Evolutionary conservation across 1,140 invertebrate species (phyloP).

Genomic region (Mercenaria mercenaria): DNA sequence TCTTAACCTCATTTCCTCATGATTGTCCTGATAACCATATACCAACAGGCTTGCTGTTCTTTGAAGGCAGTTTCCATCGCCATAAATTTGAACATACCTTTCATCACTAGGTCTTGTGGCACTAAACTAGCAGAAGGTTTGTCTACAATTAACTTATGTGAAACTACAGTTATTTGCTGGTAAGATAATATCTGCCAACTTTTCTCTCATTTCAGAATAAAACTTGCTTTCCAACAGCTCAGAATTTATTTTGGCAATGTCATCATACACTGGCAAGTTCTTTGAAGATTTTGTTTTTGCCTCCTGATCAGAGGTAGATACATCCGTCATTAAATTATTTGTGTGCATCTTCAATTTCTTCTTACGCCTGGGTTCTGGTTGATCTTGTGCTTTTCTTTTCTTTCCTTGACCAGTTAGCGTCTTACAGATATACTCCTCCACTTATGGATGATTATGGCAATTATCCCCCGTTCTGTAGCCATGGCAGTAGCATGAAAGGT

Average conservation of each 20-base stretch:
- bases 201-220: not conserved
- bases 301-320: too few relatives aligned
- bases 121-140: not conserved
- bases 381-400: too few relatives aligned
- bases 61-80: constrained; percentile 42
- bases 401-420: too few relatives aligned
- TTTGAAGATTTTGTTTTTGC: not conserved
- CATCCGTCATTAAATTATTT: too few relatives aligned
- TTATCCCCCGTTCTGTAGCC: too few relatives aligned
- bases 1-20: constrained; percentile 42
- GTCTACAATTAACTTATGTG: not conserved
- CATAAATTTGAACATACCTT: constrained; percentile 8
- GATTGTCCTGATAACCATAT: constrained; percentile 32
- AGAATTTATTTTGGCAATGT: not conserved
- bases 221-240: not conserved
- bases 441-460: too few relatives aligned
- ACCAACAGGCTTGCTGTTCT: constrained; percentile 34
- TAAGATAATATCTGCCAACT: not conserved
- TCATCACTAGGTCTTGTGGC: constrained; percentile 3
- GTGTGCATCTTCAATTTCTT: too few relatives aligned
- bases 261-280: not conserved
- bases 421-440: too few relatives aligned
- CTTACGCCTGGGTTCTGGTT: too few relatives aligned
- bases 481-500: too few relatives aligned
- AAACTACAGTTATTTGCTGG: not conserved